phyloP scores from a whole-genome alignment of 2,113 vertebrate genomes.

The Megaceryle maxima region DNA sequence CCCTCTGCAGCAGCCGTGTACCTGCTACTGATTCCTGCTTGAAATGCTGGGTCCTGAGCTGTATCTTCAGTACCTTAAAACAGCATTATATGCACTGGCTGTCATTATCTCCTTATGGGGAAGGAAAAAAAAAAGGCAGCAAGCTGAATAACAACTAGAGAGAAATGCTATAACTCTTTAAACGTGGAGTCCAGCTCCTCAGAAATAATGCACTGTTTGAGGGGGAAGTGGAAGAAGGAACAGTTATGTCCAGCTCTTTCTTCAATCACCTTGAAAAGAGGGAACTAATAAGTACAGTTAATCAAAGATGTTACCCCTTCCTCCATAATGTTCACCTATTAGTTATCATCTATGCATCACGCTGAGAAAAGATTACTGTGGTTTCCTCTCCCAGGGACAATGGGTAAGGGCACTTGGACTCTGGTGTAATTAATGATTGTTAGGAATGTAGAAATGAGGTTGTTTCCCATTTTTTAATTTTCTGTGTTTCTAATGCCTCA shows the following conservation, averaged over 20 bases:
- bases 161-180: neutral
- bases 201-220: neutral
- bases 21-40: neutral
- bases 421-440: neutral
- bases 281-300: neutral
- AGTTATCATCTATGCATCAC: rapidly evolving
- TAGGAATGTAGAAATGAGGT: neutral
- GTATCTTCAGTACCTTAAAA: neutral
- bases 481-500: neutral
- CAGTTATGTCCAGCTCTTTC: neutral
- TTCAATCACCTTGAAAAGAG: neutral
- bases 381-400: neutral
- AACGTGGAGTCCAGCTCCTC: neutral
- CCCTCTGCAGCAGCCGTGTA: neutral
- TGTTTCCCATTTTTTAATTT: neutral
- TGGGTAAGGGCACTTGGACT: neutral
- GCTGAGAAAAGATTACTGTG: neutral
- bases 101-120: neutral
- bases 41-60: neutral
- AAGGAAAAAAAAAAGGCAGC: neutral
- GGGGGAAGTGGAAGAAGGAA: neutral
- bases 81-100: neutral
- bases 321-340: neutral
- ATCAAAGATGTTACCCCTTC: neutral
- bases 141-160: neutral